Evolutionary conservation across 1,140 invertebrate species (phyloP).

Genomic region (Cyclina sinensis): DNA sequence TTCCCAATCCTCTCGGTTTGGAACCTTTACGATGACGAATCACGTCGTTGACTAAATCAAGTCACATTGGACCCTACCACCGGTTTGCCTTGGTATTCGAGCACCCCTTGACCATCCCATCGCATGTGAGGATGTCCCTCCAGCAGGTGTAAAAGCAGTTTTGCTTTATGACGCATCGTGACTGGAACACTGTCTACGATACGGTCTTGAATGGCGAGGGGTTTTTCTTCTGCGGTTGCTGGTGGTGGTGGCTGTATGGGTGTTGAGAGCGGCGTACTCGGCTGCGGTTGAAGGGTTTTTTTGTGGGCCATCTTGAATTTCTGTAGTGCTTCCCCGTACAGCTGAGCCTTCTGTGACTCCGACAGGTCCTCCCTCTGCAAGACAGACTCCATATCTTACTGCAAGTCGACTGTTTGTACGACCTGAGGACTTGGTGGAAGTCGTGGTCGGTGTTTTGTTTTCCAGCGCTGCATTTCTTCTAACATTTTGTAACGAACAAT

Average conservation of each 20-base stretch:
- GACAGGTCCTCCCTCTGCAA: background rate
- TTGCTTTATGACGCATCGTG: conserved; percentile 8
- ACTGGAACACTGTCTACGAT: no score
- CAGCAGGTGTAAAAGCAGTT: conserved; percentile 13
- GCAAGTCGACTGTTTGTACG: background rate
- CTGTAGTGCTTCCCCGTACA: no score
- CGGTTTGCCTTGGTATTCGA: conserved; percentile 1
- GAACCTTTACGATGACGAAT: background rate
- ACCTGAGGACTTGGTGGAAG: background rate
- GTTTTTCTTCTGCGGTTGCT: background rate
- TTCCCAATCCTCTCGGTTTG: background rate
- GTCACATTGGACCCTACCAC: background rate
- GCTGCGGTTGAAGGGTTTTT: background rate
- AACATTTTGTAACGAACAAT: background rate
- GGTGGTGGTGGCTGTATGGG: background rate
- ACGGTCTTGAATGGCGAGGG: background rate
- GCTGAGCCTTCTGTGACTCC: conserved; percentile 17
- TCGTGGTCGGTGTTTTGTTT: background rate
- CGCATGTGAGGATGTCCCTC: background rate
- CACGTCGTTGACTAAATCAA: conserved; percentile 23
- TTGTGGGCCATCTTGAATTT: no score
- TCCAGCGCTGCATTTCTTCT: background rate
- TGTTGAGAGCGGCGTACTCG: no score
- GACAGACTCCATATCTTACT: background rate
- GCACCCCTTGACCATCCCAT: background rate